A percentile compares a stretch with the other conserved stretches of the same genome.
Conservation (phyloP, 2,113 vertebrate species). For the Ceyx margarethae region DNA sequence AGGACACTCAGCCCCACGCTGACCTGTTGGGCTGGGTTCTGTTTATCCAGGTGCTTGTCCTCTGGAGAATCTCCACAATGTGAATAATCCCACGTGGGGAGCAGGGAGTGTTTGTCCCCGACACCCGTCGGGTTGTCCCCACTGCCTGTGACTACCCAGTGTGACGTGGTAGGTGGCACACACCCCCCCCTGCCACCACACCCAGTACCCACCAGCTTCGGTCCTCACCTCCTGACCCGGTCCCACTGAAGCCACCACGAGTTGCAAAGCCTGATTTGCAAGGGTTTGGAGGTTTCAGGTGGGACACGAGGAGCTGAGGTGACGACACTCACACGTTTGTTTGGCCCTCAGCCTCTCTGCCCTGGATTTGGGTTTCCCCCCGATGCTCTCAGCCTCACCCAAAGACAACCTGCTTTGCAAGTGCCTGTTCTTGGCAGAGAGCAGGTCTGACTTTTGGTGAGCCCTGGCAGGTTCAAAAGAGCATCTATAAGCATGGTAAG, state of each 20-base stretch:
- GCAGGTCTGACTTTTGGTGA: neutral
- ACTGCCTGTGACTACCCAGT: neutral
- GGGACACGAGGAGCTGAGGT: neutral
- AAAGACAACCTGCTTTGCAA: neutral
- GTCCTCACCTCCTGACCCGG: neutral
- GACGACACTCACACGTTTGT: neutral
- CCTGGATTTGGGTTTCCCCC: neutral
- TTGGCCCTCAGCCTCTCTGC: neutral
- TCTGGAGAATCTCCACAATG: constrained; percentile 25
- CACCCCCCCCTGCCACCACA: neutral
- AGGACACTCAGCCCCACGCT: neutral
- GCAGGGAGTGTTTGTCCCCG: constrained; percentile 7
- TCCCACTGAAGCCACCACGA: neutral
- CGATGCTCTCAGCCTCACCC: neutral
- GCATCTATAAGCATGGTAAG: neutral
- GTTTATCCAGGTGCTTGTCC: constrained; percentile 35
- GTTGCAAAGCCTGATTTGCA: neutral
- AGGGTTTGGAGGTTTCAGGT: neutral
- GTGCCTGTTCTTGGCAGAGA: neutral
- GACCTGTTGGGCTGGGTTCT: neutral
- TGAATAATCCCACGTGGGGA: neutral
- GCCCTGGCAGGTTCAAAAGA: neutral
- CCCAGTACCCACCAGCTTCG: rapidly evolving
- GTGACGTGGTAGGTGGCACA: rapidly evolving
- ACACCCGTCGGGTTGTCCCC: neutral